Evolutionary conservation across 2,888 invertebrate genomes (phyloP).

Genomic region (Psylliodes chrysocephalus): DNA sequence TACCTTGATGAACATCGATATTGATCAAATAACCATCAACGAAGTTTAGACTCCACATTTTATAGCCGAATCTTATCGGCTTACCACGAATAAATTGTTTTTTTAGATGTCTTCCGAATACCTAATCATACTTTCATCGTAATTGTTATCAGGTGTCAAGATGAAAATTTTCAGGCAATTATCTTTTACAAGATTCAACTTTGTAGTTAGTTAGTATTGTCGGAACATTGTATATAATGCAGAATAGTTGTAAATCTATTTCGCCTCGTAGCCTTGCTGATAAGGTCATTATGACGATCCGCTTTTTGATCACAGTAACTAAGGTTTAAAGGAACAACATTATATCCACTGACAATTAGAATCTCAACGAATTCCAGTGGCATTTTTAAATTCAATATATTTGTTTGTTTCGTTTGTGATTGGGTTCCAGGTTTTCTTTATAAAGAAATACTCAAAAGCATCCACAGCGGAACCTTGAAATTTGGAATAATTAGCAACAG

Average conservation of each 20-base stretch:
- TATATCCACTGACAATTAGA: not conserved
- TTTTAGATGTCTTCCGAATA: too few relatives aligned
- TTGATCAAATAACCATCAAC: not conserved
- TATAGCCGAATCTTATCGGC: too few relatives aligned
- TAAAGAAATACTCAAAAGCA: not conserved
- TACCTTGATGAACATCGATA: constrained; percentile 4
- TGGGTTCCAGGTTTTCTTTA: not conserved
- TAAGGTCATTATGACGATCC: not conserved
- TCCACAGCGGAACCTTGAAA: not conserved
- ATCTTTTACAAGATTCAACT: too few relatives aligned
- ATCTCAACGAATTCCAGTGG: not conserved
- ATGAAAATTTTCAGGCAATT: too few relatives aligned
- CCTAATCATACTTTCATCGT: too few relatives aligned
- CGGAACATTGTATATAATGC: constrained; percentile 1
- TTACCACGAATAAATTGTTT: too few relatives aligned
- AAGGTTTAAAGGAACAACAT: not conserved
- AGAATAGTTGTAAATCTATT: constrained; percentile 2
- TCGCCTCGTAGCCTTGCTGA: not conserved
- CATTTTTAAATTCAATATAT: too few relatives aligned
- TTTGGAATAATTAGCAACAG: not conserved
- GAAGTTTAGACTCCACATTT: not conserved
- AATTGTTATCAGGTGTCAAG: too few relatives aligned
- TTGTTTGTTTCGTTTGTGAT: too few relatives aligned
- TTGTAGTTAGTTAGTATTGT: not conserved
- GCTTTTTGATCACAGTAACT: not conserved